Base-by-base conservation (phyloP, 2,797 vertebrate genomes). In the Tadarida brasiliensis region DNA sequence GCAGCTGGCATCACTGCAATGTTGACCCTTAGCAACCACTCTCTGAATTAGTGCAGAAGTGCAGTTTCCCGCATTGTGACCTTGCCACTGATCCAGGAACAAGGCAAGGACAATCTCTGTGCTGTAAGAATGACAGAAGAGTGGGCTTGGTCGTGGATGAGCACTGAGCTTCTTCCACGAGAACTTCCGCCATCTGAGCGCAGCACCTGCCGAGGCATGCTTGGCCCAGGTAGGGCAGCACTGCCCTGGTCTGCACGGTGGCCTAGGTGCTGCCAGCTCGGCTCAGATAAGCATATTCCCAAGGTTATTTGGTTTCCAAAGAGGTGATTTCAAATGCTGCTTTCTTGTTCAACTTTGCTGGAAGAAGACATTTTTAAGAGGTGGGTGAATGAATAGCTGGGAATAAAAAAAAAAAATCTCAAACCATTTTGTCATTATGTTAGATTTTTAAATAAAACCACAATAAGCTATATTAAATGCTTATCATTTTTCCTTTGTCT, bases 391-490 rank as follows among this genome's bases (percentile, higher is more conserved):
- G 11, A 70, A 67, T 17, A 81, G 63, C n/a, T 68, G 73, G 12
- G 20, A 56, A 28, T 76, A 93, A 86, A 61, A 74, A 19, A 93
- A 87, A 67, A 73, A 44, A 44, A 4, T 9, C 16, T 85, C 39
- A 30, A 63, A 70, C 12, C 7, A 54, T 84, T 24, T 44, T 44
- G 39, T 44, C 39, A 65, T 95, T 88, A 84, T 91, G 56, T 78
- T 94, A 54, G 47, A 59, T 65, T 91, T 68, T 94, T 68, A 20
- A 81, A 78, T 96, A 87, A 87, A 96, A 91, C 59, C 16, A 63
- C 89, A 56, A 94, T 94, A 95, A 93, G 70, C 44, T 68, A n/a
- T 91, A 89, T 93, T 87, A 87, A 44, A 89, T 76, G 35, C 33
- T 80, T 80, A 74, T 84, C 12, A 65, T n/a, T 84, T 91, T 86